These are phyloP conservation scores for Lymantria monacha DNA, from an alignment of 2,888 invertebrate species.

Conservation along the genomic window DNA sequence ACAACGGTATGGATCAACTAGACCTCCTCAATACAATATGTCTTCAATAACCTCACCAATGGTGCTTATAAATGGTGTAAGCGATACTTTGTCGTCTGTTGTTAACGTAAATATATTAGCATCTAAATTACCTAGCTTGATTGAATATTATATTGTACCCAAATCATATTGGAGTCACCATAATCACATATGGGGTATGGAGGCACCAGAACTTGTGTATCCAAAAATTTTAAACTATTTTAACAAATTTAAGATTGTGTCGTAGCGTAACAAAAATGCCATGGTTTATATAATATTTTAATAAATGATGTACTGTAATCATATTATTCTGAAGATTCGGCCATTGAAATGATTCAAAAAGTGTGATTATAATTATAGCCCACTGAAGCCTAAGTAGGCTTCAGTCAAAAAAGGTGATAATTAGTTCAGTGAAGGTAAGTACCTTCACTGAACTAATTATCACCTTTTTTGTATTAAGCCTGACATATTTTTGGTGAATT, in stretches of 20 bases:
- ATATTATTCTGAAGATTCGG: too few species aligned
- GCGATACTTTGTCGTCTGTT: conserved; percentile 84
- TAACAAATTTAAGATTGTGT: conserved; percentile 20
- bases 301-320: too few species aligned
- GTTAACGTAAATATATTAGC: conserved; percentile 80
- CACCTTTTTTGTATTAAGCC: too few species aligned
- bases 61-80: conserved; percentile 59
- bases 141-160: conserved; percentile 82
- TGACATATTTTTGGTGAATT: too few species aligned
- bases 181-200: conserved; percentile 60
- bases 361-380: too few species aligned
- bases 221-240: conserved; percentile 56
- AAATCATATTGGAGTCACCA: conserved; percentile 73
- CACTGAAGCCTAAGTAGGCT: too few species aligned
- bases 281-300: too few species aligned
- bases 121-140: conserved; percentile 78
- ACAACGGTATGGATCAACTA: conserved; percentile 50
- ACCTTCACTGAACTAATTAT: too few species aligned
- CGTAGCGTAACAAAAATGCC: neutral
- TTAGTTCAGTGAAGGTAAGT: too few species aligned
- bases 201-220: conserved; percentile 49
- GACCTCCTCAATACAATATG: conserved; percentile 63
- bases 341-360: too few species aligned
- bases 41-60: conserved; percentile 57
- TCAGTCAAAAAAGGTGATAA: too few species aligned